Evolutionary conservation across 2,797 vertebrate species (phyloP).

Genomic region (Eulemur coronatus): DNA sequence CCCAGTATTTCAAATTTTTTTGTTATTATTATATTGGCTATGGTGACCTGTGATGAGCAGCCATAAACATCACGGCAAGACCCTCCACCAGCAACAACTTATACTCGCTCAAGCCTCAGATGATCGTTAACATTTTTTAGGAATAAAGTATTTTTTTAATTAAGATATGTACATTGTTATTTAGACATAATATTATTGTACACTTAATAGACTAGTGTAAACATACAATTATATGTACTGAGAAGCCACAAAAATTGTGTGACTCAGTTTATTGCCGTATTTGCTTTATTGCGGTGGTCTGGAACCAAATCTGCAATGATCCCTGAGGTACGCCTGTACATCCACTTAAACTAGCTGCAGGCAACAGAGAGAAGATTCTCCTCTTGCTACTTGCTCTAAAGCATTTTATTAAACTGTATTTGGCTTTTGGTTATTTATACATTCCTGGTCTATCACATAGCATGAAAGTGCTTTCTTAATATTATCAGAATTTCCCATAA

Average conservation of each 20-base stretch:
- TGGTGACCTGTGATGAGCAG: background rate
- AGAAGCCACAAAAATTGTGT: background rate
- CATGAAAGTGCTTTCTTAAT: background rate
- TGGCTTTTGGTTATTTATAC: fast-evolving
- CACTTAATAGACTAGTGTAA: background rate
- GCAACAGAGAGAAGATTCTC: background rate
- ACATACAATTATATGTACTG: background rate
- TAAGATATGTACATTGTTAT: background rate
- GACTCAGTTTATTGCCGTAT: background rate
- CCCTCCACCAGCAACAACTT: background rate
- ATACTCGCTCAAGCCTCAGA: background rate
- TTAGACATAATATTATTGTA: background rate
- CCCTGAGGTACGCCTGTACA: background rate
- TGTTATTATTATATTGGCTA: background rate
- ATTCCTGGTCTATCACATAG: background rate
- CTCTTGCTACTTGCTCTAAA: fast-evolving
- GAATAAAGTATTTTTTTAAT: background rate
- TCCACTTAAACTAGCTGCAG: background rate
- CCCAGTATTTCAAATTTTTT: background rate
- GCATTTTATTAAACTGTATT: background rate
- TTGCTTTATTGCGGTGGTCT: background rate
- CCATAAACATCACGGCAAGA: background rate
- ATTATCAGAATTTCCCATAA: background rate
- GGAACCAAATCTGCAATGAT: background rate
- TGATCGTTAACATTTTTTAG: background rate